Conservation (phyloP, 2,113 vertebrate genomes). For the Ancistrus triradiatus region DNA sequence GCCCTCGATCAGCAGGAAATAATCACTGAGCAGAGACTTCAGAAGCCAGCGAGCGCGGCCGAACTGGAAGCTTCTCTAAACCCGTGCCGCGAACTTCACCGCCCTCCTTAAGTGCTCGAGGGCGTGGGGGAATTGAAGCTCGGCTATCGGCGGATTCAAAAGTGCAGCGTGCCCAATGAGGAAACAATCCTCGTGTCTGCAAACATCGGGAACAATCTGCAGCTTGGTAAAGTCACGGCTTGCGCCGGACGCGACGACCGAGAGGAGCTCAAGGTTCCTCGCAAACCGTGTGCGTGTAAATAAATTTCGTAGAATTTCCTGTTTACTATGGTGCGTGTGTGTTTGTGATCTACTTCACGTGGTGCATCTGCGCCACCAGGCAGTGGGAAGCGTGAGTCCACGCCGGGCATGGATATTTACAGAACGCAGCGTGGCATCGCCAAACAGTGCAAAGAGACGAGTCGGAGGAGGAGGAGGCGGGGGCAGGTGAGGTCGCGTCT, state of each 20-base stretch:
- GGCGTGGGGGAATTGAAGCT: constrained; percentile 9
- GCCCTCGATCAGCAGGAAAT: constrained; percentile 49
- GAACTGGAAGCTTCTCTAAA: not conserved
- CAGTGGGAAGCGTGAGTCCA: not conserved
- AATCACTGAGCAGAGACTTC: constrained; percentile 45
- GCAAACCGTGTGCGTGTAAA: not conserved
- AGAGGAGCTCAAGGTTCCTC: no score
- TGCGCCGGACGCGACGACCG: no score
- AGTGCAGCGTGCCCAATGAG: no score
- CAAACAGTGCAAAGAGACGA: not conserved
- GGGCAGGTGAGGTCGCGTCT: no score
- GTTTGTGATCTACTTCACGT: not conserved
- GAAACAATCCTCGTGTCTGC: no score
- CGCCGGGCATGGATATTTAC: constrained; percentile 22
- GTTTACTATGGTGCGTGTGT: constrained; percentile 1
- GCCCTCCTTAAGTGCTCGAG: not conserved
- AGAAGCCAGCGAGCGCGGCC: not conserved
- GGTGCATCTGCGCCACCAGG: constrained; percentile 11
- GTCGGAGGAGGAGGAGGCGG: not conserved
- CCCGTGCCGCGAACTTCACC: not conserved
- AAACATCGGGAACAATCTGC: no score
- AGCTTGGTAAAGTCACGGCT: no score
- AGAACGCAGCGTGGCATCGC: constrained; percentile 7
- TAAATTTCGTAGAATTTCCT: no score
- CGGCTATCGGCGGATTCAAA: not conserved